Evolutionary conservation across 2,797 vertebrate genomes (phyloP), one percentile per base, ranked within the genome.

Genomic region (Fringilla coelebs): DNA sequence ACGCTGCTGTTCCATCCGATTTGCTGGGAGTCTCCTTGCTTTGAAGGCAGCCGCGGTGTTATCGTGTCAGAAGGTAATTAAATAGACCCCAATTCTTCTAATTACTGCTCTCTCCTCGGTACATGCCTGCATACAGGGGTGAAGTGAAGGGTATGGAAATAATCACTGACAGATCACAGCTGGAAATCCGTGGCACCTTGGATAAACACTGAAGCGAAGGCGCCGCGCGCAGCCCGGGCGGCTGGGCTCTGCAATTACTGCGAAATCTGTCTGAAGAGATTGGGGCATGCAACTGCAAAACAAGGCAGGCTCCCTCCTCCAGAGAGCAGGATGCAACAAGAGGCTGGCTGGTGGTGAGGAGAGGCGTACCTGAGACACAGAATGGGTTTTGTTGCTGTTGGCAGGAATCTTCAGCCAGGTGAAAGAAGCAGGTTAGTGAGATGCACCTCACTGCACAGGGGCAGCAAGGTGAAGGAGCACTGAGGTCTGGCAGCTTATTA

Each of bases 81-180:
- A 97, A 96, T 93, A 96, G 95, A 93, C 89, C 95, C 94, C 90
- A 94, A 83, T 96, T 97, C 94, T 95, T 96, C 87, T 97, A 97
- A 97, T 97, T 97, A 96, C 93, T 85, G 88, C 88, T 95, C 15
- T 16, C 58, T 96, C 54, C 90, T 96, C 13, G 10, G 79, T 94
- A 91, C 86, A 79, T 68, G 95, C 66, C 62, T 79, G 74, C 66
- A 22, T 34, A 85, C 89, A 94, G 95, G 96, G 96, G 95, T 95
- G 94, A 96, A 92, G 79, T 71, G 92, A 96, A 96, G 96, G 94
- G 90, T 94, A 80, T 71, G 76, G 92, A 93, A 96, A 95, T 95
- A 93, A 72, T 41, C 11, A 2, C 88, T 96, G 91, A 89, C 81
- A 85, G 88, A 85, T 96, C 93, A 21, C 93, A 92, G 94, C 96